These are phyloP conservation scores for Zoanthus sociatus DNA, from an alignment of 92 coral and sea anemone genomes.

Conservation along the genomic window DNA sequence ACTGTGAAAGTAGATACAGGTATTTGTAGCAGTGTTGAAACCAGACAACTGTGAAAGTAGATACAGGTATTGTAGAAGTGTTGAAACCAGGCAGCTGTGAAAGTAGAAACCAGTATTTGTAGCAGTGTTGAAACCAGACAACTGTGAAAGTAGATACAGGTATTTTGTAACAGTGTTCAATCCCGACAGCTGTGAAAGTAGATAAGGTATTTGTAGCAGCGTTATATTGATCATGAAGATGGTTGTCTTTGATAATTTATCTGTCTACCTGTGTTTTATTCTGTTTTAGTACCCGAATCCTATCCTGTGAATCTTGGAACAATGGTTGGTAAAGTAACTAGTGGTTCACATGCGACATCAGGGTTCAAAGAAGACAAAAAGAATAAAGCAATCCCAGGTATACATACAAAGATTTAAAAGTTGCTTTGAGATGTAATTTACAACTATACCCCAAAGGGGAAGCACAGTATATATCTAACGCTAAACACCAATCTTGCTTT, in stretches of 20 bases:
- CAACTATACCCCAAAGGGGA: too few species aligned
- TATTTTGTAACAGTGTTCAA: neutral
- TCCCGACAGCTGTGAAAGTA: neutral
- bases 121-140: too few species aligned
- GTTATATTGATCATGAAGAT: too few species aligned
- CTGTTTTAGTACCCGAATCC: constrained; percentile 62
- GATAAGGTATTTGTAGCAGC: neutral
- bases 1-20: too few species aligned
- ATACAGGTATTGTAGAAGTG: too few species aligned
- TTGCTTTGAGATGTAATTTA: neutral
- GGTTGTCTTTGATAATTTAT: neutral
- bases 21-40: too few species aligned
- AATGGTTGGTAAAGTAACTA: constrained; percentile 75
- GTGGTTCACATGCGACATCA: constrained; percentile 92
- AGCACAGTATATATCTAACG: too few species aligned
- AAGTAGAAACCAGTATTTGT: constrained; percentile 49
- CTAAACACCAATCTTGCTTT: too few species aligned
- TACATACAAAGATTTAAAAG: neutral
- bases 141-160: neutral
- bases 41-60: neutral
- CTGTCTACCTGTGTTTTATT: neutral
- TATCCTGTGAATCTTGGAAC: constrained; percentile 88
- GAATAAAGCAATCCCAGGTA: constrained; percentile 97
- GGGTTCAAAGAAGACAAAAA: constrained; percentile 96
- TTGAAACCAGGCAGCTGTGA: neutral